Evolutionary conservation across 2,113 vertebrate genomes (phyloP).

Genomic region (Cebidichthys violaceus): DNA sequence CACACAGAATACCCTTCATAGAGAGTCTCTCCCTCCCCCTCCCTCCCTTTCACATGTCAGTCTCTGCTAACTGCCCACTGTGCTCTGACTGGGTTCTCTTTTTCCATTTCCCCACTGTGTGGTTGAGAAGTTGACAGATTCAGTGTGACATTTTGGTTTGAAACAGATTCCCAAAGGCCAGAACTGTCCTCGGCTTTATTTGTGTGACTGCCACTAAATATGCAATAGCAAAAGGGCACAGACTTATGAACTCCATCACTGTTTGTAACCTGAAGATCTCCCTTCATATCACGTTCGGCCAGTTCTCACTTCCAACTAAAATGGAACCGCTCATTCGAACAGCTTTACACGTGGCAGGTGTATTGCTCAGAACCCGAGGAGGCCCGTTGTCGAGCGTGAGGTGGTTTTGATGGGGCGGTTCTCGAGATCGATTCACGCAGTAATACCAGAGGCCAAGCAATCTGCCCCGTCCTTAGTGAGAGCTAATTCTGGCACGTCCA

Average conservation of each 20-base stretch:
- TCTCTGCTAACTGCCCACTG: constrained; percentile 53
- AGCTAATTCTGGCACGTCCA: not conserved
- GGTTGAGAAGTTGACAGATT: constrained; percentile 63
- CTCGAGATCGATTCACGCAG: no score
- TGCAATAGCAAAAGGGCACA: constrained; percentile 21
- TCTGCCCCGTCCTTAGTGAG: not conserved
- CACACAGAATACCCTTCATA: not conserved
- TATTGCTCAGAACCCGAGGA: no score
- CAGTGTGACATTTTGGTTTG: constrained; percentile 58
- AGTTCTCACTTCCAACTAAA: not conserved
- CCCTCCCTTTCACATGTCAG: constrained; percentile 36
- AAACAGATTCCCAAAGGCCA: constrained; percentile 57
- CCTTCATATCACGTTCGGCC: not conserved
- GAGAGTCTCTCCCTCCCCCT: not conserved
- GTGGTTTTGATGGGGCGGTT: no score
- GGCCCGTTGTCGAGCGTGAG: no score
- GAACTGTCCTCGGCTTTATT: constrained; percentile 43
- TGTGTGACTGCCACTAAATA: constrained; percentile 28
- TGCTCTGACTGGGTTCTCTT: constrained; percentile 37
- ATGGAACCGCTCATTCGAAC: no score
- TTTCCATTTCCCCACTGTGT: constrained; percentile 56
- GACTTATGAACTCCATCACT: not conserved
- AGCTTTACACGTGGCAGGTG: no score
- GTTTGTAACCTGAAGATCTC: not conserved
- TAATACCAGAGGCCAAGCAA: no score